Conservation (phyloP, 2,113 vertebrate genomes). For the Actenoides hombroni region DNA sequence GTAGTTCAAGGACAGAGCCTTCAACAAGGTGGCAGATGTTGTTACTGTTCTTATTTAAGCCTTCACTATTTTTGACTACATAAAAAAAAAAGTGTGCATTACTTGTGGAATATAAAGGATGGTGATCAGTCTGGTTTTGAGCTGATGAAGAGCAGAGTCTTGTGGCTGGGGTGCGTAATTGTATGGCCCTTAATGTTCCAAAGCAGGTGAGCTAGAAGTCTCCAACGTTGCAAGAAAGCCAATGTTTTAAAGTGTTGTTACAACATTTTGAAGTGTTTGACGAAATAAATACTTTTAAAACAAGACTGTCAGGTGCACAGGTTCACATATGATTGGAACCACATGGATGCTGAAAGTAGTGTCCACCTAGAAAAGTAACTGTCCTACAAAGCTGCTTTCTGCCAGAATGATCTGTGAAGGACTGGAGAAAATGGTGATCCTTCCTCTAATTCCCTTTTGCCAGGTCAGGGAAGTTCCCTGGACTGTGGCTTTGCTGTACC, state of each 20-base stretch:
- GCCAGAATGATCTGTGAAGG: not conserved
- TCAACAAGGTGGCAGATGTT: not conserved
- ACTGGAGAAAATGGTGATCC: not conserved
- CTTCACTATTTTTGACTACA: not conserved
- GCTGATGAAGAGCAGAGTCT: not conserved
- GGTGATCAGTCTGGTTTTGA: not conserved
- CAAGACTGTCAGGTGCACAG: no score
- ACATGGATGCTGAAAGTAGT: accelerated
- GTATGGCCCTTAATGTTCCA: not conserved
- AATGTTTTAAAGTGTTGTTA: not conserved
- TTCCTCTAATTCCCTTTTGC: not conserved
- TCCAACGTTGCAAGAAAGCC: not conserved
- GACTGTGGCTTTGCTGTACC: not conserved
- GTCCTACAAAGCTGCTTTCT: not conserved
- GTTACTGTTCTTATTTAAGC: not conserved
- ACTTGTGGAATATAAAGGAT: no score
- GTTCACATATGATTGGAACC: not conserved
- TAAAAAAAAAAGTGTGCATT: not conserved
- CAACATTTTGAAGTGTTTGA: not conserved
- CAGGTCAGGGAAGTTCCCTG: not conserved
- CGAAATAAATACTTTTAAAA: not conserved
- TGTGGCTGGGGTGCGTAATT: not conserved
- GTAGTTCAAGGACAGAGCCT: not conserved
- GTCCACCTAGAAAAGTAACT: not conserved
- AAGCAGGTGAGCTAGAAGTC: not conserved